phyloP scores from a whole-genome alignment of 2,888 invertebrate species.

The Amphipyra berbera region DNA sequence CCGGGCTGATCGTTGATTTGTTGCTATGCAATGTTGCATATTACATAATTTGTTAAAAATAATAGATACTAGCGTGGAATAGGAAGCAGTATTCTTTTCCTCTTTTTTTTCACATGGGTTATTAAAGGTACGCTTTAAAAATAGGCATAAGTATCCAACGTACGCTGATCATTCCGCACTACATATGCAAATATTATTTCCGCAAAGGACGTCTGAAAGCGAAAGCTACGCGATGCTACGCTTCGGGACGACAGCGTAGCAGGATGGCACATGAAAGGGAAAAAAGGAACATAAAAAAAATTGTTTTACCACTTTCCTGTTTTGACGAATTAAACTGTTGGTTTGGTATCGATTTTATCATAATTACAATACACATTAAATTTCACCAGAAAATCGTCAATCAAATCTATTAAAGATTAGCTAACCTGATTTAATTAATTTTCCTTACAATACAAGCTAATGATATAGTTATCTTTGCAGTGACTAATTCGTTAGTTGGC shows the following conservation, averaged over 20 bases:
- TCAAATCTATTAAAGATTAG: constrained; percentile 28
- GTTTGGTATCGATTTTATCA: constrained; percentile 6
- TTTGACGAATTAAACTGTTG: background rate
- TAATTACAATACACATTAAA: constrained; percentile 22
- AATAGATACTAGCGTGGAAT: background rate
- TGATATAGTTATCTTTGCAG: constrained; percentile 45
- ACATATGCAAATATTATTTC: too few relatives aligned
- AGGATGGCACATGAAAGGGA: too few relatives aligned
- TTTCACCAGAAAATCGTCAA: constrained; percentile 13
- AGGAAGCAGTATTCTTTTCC: too few relatives aligned
- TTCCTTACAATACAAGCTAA: constrained; percentile 7
- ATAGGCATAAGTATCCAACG: too few relatives aligned
- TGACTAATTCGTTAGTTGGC: constrained; percentile 27
- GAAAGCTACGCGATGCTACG: too few relatives aligned
- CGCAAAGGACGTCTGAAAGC: too few relatives aligned
- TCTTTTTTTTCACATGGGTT: too few relatives aligned
- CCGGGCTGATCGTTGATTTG: constrained; percentile 8
- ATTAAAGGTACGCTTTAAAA: too few relatives aligned
- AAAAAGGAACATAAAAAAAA: too few relatives aligned
- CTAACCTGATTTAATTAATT: constrained; percentile 23
- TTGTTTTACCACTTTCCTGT: background rate
- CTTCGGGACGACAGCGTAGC: too few relatives aligned
- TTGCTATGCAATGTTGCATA: background rate
- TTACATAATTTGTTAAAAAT: background rate
- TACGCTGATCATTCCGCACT: too few relatives aligned